Conservation (phyloP, 2,888 invertebrate genomes). For the Carpatolechia fugitivella region DNA sequence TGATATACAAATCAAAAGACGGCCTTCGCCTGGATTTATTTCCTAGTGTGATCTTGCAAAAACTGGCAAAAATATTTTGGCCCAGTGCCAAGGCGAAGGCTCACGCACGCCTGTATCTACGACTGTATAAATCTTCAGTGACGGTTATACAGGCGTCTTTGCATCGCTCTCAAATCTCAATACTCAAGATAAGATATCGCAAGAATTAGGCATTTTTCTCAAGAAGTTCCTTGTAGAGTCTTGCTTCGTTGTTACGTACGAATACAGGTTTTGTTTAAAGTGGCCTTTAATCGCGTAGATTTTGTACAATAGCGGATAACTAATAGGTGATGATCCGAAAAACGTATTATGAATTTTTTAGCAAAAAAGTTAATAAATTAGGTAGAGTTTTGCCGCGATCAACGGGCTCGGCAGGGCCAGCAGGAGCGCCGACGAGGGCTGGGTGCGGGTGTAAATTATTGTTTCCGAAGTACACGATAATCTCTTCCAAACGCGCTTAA, state of each 20-base stretch:
- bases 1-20: conserved; percentile 34
- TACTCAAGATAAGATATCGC: conserved; percentile 32
- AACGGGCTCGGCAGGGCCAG: too few species aligned
- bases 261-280: background rate
- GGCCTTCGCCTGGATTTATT: conserved; percentile 54
- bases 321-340: too few species aligned
- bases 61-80: conserved; percentile 64
- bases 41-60: conserved; percentile 42
- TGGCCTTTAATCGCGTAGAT: too few species aligned
- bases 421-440: background rate
- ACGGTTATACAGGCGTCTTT: conserved; percentile 38
- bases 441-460: conserved; percentile 35
- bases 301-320: too few species aligned
- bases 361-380: conserved; percentile 2
- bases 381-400: background rate
- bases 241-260: too few species aligned
- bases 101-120: conserved; percentile 42
- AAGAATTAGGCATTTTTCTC: conserved; percentile 10
- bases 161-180: conserved; percentile 32
- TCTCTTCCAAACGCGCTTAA: conserved; percentile 34
- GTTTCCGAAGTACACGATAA: conserved; percentile 42
- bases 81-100: conserved; percentile 40
- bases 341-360: background rate
- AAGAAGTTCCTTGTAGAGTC: background rate
- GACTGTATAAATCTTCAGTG: conserved; percentile 46